Base-by-base conservation (phyloP, 2,113 vertebrate genomes). In the Lepus americanus region DNA sequence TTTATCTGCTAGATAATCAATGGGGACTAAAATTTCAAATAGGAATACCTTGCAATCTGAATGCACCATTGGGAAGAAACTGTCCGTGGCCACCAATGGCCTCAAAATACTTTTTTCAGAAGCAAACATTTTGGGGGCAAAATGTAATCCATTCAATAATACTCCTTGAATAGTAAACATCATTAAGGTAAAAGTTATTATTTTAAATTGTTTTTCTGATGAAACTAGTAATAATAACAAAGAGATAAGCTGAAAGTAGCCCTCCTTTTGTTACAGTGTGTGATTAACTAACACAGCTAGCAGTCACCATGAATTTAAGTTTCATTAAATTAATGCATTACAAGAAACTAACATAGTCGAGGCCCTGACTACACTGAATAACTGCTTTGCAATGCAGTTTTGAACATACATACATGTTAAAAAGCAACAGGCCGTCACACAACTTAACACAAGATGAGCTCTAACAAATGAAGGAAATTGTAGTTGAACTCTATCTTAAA, bases 401-500 rank as follows among this genome's bases (percentile, higher is more conserved):
- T 73, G 33, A 89, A 10, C 61, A 36, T 27, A 13, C 22, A 79
- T 44, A 29, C 77, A 59, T 27, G 6, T 77, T 70, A 74, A 82
- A 80, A 81, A 85, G 53, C 20, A 90, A 69, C 33, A 80, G 33
- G 88, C 66, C 66, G 49, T 11, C 49, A 29, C 2, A 55, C 10
- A 86, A 73, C 9, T 80, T 79, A 72, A 81, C 9, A 17, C 23
- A 83, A 49, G 49, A 51, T 33, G 44, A 92, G 39, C 64, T 51
- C 25, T 13, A 80, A 84, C 53, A 76, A 85, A 70, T 89, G 44
- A 29, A 67, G 2, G 22, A 83, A 53, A 51, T 19, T 20, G 10
- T 31, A 67, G 67, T 36, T 82, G 51, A 90, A 89, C 87, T 86
- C 69, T 82, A 95, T 95, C 85, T 95, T 93, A 95, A 96, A 93